Evolutionary conservation across 2,797 vertebrate genomes (phyloP), one percentile per base, ranked within the genome.

Genomic region (Acipenser oxyrinchus): DNA sequence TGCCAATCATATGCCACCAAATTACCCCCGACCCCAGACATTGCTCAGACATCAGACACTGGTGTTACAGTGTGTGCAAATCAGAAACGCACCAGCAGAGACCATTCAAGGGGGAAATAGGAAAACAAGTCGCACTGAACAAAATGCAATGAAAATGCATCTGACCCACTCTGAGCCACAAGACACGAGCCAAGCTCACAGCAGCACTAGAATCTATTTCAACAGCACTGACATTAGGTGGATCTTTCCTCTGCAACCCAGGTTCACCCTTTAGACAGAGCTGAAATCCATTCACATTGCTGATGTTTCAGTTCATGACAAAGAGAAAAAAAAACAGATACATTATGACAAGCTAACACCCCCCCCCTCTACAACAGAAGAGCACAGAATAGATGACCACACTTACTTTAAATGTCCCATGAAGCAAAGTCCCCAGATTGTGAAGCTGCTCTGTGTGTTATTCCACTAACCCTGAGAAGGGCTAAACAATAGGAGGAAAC

Each of bases 381-480:
- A 88, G 88, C 88, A 75, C 90, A 92, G 92, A 97, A 95, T 90
- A 96, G 92, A 97, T 95, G 91, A 83, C 86, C 91, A 88, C 93
- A 98, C 95, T 99, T 97, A 99, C 96, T 96, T 94, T 93, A 91
- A 85, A 92, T 89, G 93, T 96, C 93, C 94, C 89, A 91, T 92
- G 93, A 91, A 96, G 92, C 89, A 95, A 90, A 90, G 88, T 90
- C 91, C 88, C 86, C 87, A 90, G 89, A 86, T 88, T 89, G 85
- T 87, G 79, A 87, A 88, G 81, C 79, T 85, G 86, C 83, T 84
- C 85, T 88, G 87, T 87, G 78, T 81, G 79, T 79, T 79, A 87
- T 74, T 89, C 88, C 89, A 87, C 85, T 85, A 67, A 49, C 86
- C 84, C 86, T 86, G 86, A 82, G 87, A 89, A 86, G 84, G 84